These are phyloP conservation scores for Myrmecobius fasciatus DNA, from an alignment of 2,113 vertebrate genomes.

Conservation along the genomic window DNA sequence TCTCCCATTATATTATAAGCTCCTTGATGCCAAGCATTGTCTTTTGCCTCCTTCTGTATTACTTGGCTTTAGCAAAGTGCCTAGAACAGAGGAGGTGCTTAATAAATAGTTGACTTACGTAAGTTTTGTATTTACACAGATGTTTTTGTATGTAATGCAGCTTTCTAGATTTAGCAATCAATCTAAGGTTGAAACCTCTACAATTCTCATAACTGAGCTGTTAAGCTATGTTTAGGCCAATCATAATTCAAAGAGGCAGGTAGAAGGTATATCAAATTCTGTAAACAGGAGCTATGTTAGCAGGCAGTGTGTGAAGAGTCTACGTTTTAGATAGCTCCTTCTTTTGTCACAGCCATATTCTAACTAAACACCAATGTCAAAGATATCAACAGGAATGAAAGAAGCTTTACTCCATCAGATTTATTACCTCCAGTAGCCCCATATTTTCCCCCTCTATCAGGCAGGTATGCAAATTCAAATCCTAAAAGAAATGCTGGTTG, in stretches of 20 bases:
- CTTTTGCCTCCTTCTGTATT: background rate
- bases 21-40: background rate
- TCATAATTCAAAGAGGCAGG: background rate
- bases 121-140: background rate
- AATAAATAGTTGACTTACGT: background rate
- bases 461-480: background rate
- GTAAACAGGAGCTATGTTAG: background rate
- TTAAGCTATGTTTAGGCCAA: background rate
- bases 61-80: background rate
- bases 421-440: background rate
- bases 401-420: background rate
- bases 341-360: background rate
- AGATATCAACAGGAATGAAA: background rate
- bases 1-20: background rate
- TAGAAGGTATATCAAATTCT: background rate
- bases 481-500: background rate
- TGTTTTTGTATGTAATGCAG: background rate
- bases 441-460: background rate
- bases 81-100: background rate
- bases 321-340: background rate
- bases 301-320: background rate
- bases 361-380: background rate
- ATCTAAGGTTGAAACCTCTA: background rate
- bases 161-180: slow-evolving; percentile 2
- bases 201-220: background rate